Evolutionary conservation across 2,888 invertebrate species (phyloP).

Genomic region (Caenorhabditis auriculariae): DNA sequence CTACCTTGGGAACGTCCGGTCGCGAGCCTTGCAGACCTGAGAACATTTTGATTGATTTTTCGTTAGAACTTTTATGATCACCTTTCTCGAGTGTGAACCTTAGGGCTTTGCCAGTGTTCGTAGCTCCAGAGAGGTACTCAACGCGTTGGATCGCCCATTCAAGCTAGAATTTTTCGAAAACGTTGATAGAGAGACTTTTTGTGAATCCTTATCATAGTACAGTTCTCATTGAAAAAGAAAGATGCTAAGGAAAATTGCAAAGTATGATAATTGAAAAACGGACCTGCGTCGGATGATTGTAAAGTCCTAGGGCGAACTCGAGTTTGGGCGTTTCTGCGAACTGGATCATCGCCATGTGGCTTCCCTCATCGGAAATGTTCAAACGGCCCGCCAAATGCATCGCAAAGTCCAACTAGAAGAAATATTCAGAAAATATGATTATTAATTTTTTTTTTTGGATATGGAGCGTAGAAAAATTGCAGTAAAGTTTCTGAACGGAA

Average conservation of each 20-base stretch:
- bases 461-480: not conserved
- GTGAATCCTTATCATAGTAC: no score
- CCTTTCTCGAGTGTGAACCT: slow-evolving; percentile 47
- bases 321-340: slow-evolving; percentile 63
- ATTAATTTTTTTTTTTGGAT: not conserved
- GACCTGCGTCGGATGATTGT: slow-evolving; percentile 53
- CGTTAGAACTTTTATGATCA: no score
- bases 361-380: slow-evolving; percentile 61
- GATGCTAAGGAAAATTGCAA: no score
- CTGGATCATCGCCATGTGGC: slow-evolving; percentile 64
- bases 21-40: slow-evolving; percentile 51
- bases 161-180: slow-evolving; percentile 38
- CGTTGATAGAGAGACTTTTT: no score
- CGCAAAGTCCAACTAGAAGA: slow-evolving; percentile 60
- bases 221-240: no score
- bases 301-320: slow-evolving; percentile 59
- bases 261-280: no score
- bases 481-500: not conserved
- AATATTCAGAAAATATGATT: slow-evolving; percentile 37
- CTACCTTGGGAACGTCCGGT: slow-evolving; percentile 62
- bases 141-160: slow-evolving; percentile 60
- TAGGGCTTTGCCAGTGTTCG: slow-evolving; percentile 60
- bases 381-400: slow-evolving; percentile 61
- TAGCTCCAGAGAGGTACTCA: slow-evolving; percentile 57
- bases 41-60: no score